phyloP scores from a whole-genome alignment of 2,113 vertebrate species.

The Oriolus oriolus region DNA sequence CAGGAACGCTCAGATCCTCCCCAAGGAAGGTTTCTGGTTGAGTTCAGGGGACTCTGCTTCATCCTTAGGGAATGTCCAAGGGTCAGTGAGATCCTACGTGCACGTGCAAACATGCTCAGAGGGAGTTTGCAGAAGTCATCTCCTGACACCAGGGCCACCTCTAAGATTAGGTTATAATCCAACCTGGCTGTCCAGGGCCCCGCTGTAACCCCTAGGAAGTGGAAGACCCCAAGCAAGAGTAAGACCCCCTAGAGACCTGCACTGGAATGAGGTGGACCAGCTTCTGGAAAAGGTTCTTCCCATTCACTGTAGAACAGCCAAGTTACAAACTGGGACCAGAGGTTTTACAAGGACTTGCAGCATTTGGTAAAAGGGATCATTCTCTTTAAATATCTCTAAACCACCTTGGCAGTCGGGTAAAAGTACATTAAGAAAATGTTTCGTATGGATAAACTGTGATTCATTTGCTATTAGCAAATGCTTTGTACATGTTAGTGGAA shows the following conservation, averaged over 20 bases:
- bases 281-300: neutral
- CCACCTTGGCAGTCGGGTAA: neutral
- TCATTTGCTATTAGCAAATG: neutral
- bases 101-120: neutral
- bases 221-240: neutral
- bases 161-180: neutral
- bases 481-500: neutral
- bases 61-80: neutral
- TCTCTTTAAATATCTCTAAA: neutral
- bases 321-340: neutral
- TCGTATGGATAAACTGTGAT: neutral
- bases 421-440: neutral
- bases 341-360: neutral
- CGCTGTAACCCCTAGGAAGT: neutral
- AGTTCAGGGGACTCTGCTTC: neutral
- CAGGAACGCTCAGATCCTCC: neutral
- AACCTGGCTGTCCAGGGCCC: neutral
- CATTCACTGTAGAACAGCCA: neutral
- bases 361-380: neutral
- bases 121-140: neutral
- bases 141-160: neutral
- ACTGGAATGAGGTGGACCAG: neutral
- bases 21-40: neutral
- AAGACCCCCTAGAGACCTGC: neutral
- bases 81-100: neutral